A percentile compares a stretch with the other conserved stretches of the same genome.
Conservation (phyloP, 2,888 invertebrate species). For the Folsomia candida region DNA sequence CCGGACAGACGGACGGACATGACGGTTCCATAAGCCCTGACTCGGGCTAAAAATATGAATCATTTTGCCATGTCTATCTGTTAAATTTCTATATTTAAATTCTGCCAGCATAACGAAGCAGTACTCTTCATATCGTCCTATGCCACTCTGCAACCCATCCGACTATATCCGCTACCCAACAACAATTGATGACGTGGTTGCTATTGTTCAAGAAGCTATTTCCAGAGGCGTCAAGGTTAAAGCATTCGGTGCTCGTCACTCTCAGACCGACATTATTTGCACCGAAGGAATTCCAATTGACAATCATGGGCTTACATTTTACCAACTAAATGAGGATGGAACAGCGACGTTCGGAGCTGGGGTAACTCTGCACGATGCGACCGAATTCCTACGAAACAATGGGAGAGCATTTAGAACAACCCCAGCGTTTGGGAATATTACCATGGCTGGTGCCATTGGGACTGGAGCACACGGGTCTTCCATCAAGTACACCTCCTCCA, state of each 20-base stretch:
- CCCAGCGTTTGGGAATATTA: slow-evolving; percentile 24
- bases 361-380: slow-evolving; percentile 13
- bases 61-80: no score
- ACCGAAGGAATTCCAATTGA: slow-evolving; percentile 17
- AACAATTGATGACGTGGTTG: neutral
- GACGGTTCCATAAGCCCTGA: no score
- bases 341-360: slow-evolving; percentile 22
- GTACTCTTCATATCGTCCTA: slow-evolving; percentile 6
- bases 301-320: neutral
- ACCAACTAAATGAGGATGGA: slow-evolving; percentile 1
- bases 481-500: slow-evolving; percentile 1
- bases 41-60: no score
- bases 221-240: slow-evolving; percentile 8
- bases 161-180: neutral
- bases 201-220: slow-evolving; percentile 9
- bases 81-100: no score
- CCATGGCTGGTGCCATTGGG: slow-evolving; percentile 26
- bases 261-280: slow-evolving; percentile 10
- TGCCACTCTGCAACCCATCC: slow-evolving; percentile 1
- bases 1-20: no score
- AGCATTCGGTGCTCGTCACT: slow-evolving; percentile 16
- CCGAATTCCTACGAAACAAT: slow-evolving; percentile 11
- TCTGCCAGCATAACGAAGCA: no score
- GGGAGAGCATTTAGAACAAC: slow-evolving; percentile 19
- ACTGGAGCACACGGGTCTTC: slow-evolving; percentile 29